Evolutionary conservation across 2,888 invertebrate genomes (phyloP).

Genomic region (Eupeodes luniger): DNA sequence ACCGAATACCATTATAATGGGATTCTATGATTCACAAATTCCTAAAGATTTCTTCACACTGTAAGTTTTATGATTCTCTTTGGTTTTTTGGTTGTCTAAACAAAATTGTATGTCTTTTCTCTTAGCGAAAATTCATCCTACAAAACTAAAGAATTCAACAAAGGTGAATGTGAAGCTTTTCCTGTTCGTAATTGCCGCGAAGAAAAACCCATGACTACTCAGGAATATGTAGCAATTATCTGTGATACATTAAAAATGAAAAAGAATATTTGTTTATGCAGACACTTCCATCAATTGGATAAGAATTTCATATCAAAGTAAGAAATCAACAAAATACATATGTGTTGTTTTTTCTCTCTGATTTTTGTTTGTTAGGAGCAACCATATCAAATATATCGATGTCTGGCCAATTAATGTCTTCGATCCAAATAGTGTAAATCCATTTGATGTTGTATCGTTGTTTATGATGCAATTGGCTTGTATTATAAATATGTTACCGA

Average conservation of each 20-base stretch:
- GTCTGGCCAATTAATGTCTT: constrained; percentile 99
- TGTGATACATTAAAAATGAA: constrained; percentile 95
- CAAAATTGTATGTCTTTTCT: neutral
- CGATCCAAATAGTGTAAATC: constrained; percentile 89
- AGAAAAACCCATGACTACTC: constrained; percentile 84
- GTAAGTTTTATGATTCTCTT: constrained; percentile 83
- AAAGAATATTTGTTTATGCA: constrained; percentile 96
- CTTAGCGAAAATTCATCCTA: constrained; percentile 86
- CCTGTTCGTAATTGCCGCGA: constrained; percentile 85
- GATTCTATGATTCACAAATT: constrained; percentile 93
- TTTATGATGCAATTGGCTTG: constrained; percentile 99
- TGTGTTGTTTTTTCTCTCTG: neutral
- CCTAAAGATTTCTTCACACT: constrained; percentile 92
- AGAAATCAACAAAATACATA: constrained; percentile 78
- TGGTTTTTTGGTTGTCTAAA: neutral
- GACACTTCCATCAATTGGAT: constrained; percentile 94
- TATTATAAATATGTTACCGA: constrained; percentile 95
- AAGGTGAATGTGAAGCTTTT: constrained; percentile 85
- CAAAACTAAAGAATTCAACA: constrained; percentile 86
- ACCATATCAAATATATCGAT: constrained; percentile 92
- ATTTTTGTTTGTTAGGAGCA: constrained; percentile 79
- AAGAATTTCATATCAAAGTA: constrained; percentile 90
- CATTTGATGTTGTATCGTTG: constrained; percentile 95
- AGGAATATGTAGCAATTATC: constrained; percentile 93
- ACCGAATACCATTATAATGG: constrained; percentile 97